Evolutionary conservation across 2,888 invertebrate genomes (phyloP), one percentile per base, ranked within the genome.

Genomic region (Gibbula magus): DNA sequence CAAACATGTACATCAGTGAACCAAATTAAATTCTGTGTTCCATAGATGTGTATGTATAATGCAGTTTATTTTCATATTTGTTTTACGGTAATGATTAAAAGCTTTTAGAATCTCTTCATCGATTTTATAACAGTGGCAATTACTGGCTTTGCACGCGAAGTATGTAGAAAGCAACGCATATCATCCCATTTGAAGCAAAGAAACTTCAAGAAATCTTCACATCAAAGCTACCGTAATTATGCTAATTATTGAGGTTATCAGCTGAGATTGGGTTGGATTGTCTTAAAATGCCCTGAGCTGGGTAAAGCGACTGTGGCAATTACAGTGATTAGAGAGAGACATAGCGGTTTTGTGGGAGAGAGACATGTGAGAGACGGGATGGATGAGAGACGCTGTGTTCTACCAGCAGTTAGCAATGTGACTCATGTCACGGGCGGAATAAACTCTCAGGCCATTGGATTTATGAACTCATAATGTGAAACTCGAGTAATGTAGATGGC

Each of bases 181-280:
- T 35, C 70, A 35, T 70, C 35, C 35, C 70, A 70, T 35, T 39
- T 70, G 22, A 70, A 35, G 20, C 70, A 35, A 70, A 39, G 70
- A 70, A 70, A 70, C 70, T 70, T 32, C 29, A 35, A 70, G 70
- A 70, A 70, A 70, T 70, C 70, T 70, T 20, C 70, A 70, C 70
- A 70, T 70, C 70, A 70, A 70, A 70, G 70, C 70, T 70, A 35
- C 70, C 70, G 70, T 70, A 70, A 70, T 70, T 70, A 70, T 70
- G 70, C 70, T 70, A 70, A 70, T 70, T 70, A 70, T 35, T 70
- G 70, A 32, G 35, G 32, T 35, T 39, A 70, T 70, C 35, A 45
- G 29, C 0, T 32, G 70, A 20, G 70, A 70, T 70, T 39, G 70
- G 35, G 32, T 32, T 32, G 70, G 70, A 70, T 70, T 70, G 70